Evolutionary conservation across 2,113 vertebrate genomes (phyloP), one percentile per base, ranked within the genome.

Genomic region (Cardinalis cardinalis): DNA sequence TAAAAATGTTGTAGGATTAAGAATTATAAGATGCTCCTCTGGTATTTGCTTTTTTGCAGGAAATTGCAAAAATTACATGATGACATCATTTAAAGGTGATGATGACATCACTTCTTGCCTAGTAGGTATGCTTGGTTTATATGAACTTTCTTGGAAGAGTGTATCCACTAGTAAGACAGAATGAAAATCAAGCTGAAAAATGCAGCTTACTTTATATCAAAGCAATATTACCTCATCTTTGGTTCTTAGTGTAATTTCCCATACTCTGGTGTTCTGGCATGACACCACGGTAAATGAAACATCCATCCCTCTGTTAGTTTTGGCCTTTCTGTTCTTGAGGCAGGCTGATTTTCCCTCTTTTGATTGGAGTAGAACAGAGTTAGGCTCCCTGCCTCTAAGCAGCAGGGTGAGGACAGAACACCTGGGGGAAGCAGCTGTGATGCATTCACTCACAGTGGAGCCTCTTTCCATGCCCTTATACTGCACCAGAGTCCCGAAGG

Each of bases 121-220:
- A 71, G 18, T 56, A 38, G 10, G 51, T 76, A 41, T 74, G 20
- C 31, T 90, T 80, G 52, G 56, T 28, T 53, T 75, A 78, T 58
- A 44, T 84, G 36, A 88, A 46, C 44, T 61, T 56, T 65, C 53
- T 60, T 58, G n/a, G 26, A 90, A 61, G 12, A 91, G 9, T 34
- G 6, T 61, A 34, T 64, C 28, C 5, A 1, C 43, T 31, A 77
- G 21, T 69, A 75, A 59, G 14, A 79, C 1, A 2, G 40, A 76
- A 40, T 36, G 61, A 77, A 87, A 91, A 91, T 55, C 32, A 73
- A 71, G 28, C 32, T 87, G 59, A 16, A 80, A 94, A 94, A 66
- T 21, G 20, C 61, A 61, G 34, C 68, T 85, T 72, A 15, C 28
- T 80, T 66, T 89, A 17, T 63, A 43, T 29, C 1, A 0, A 66